Evolutionary conservation across 2,113 vertebrate species (phyloP), one percentile per base, ranked within the genome.

Genomic region (Anhinga rufa): DNA sequence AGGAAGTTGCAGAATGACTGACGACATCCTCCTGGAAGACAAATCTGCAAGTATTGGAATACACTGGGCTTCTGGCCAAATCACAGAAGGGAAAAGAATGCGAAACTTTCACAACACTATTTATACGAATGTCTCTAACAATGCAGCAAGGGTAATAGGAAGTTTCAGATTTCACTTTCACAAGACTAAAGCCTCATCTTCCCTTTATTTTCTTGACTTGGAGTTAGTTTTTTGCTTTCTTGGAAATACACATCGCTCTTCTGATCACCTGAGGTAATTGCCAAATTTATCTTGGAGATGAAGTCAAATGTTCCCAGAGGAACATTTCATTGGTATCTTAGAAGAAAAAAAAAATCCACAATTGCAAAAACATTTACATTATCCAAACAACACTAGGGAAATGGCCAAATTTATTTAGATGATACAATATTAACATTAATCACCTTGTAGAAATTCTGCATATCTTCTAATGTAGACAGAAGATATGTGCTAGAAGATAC

Each of bases 1-100:
- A 91, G 89, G 40, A 86, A 90, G 84, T 60, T 92, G 84, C 74
- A 95, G 62, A 94, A 94, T 61, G 84, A 87, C 93, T 92, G 95
- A 71, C 0, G 19, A 94, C 87, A 90, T 94, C 34, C 70, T 82
- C 16, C 78, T 72, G 90, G 52, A 91, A 93, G 57, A 44, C 44
- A 87, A 82, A 76, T 64, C 48, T 38, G 26, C 12, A 70, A 91
- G 20, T 54, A 75, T 42, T 84, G 4, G 25, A 86, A 85, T 71
- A 70, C 28, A 78, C 9, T 3, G 15, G 81, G 81, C 49, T 61
- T 91, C 40, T 76, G 36, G 66, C 82, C 78, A 92, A 96, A 88
- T 87, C 62, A 78, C 60, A 94, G 38, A 68, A 91, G 82, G 48
- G 46, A 91, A 94, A 91, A 87, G 74, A 82, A 76, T 38, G 29